A percentile compares a stretch with the other conserved stretches of the same genome.
These are phyloP conservation scores for Heliconius hewitsoni DNA, from an alignment of 1,140 invertebrate species.

Conservation along the genomic window DNA sequence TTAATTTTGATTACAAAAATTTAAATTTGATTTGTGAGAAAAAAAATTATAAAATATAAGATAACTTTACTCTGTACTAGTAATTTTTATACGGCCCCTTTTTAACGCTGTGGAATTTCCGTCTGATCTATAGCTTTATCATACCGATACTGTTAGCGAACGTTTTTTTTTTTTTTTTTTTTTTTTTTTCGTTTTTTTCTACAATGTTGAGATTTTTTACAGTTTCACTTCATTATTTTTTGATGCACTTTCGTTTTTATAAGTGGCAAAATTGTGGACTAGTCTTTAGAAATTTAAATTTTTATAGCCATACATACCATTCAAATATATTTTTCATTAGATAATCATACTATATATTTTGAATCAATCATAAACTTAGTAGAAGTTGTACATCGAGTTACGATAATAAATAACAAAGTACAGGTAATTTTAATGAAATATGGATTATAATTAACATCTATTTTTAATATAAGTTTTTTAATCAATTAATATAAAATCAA, in stretches of 20 bases:
- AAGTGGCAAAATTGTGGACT: conserved; percentile 37
- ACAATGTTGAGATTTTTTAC: conserved; percentile 29
- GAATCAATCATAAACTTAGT: conserved; percentile 67
- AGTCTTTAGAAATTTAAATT: conserved; percentile 47
- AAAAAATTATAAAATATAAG: conserved; percentile 1
- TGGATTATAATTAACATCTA: conserved; percentile 65
- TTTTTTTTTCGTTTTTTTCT: conserved; percentile 23
- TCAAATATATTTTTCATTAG: conserved; percentile 38
- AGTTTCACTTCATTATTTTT: conserved; percentile 33
- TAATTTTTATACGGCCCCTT: conserved; percentile 37
- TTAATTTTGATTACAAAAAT: background rate
- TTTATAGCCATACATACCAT: conserved; percentile 46
- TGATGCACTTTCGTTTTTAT: conserved; percentile 35
- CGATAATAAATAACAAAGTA: conserved; percentile 75
- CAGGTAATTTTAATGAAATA: conserved; percentile 70
- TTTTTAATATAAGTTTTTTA: conserved; percentile 71
- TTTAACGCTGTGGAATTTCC: conserved; percentile 40
- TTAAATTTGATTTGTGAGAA: background rate
- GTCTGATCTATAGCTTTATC: conserved; percentile 47
- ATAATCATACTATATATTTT: conserved; percentile 34
- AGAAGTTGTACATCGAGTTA: conserved; percentile 74
- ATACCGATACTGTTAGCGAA: conserved; percentile 37
- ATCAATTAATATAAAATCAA: conserved; percentile 62
- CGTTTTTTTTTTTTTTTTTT: conserved; percentile 16
- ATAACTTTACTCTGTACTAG: conserved; percentile 28